Evolutionary conservation across 2,888 invertebrate genomes (phyloP).

Genomic region (Formica aserva): DNA sequence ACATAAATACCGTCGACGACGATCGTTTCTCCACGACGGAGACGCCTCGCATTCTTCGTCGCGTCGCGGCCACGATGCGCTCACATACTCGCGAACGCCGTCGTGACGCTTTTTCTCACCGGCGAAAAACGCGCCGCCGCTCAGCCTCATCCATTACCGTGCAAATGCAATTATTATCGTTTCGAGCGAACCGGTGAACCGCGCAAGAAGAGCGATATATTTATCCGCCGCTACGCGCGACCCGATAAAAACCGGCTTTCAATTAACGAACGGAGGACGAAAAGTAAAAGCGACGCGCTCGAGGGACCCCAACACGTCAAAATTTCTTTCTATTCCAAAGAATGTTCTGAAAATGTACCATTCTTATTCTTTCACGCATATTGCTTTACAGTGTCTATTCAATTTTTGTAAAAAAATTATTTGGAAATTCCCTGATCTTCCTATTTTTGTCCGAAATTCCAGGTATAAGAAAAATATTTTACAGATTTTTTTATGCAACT

Average conservation of each 20-base stretch:
- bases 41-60: constrained; percentile 37
- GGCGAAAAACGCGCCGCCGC: constrained; percentile 65
- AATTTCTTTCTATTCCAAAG: neutral
- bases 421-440: too few relatives aligned
- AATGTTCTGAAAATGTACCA: neutral
- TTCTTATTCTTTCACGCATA: neutral
- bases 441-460: too few relatives aligned
- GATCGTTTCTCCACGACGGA: constrained; percentile 38
- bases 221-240: constrained; percentile 58
- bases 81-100: constrained; percentile 44
- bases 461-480: too few relatives aligned
- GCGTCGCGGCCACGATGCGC: constrained; percentile 22
- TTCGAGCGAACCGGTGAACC: constrained; percentile 64
- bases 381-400: too few relatives aligned
- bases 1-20: constrained; percentile 43
- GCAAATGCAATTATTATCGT: constrained; percentile 82
- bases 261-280: constrained; percentile 53
- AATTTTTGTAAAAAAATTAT: too few relatives aligned
- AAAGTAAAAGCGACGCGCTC: neutral
- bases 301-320: neutral
- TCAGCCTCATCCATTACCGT: constrained; percentile 80
- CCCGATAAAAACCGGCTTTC: constrained; percentile 64
- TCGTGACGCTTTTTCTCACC: constrained; percentile 53
- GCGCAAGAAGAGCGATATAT: constrained; percentile 67
- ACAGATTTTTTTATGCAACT: too few relatives aligned